Evolutionary conservation across 2,888 invertebrate species (phyloP).

Genomic region (Heliconius aoede): DNA sequence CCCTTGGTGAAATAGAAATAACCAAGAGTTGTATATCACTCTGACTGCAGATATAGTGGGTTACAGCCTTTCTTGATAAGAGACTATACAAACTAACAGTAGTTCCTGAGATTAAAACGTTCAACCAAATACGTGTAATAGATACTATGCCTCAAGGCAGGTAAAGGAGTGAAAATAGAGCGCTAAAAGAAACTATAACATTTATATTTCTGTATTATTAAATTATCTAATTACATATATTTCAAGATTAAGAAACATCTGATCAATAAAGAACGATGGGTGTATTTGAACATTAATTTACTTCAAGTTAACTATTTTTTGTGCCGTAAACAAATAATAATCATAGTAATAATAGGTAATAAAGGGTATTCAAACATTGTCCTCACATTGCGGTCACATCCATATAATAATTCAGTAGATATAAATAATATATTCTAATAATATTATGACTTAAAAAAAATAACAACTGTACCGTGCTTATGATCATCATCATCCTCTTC

Average conservation of each 20-base stretch:
- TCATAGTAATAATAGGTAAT: neutral
- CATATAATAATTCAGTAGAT: neutral
- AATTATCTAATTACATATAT: neutral
- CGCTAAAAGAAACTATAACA: neutral
- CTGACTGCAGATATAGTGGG: no score
- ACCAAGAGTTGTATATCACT: no score
- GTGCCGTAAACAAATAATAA: neutral
- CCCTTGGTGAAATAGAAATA: no score
- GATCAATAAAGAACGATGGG: neutral
- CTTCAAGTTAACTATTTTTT: neutral
- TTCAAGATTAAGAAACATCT: neutral
- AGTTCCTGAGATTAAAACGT: no score
- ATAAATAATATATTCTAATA: neutral
- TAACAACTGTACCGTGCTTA: constrained; percentile 68
- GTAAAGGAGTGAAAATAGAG: no score
- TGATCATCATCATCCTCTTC: constrained; percentile 78
- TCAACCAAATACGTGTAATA: no score
- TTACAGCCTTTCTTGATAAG: no score
- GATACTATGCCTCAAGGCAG: no score
- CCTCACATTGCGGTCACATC: neutral
- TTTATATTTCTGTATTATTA: neutral
- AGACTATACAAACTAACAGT: no score
- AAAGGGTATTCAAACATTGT: neutral
- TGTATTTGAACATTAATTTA: neutral
- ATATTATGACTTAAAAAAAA: neutral